Base-by-base conservation (phyloP, 2,797 vertebrate genomes). In the Acanthurus lineatus region DNA sequence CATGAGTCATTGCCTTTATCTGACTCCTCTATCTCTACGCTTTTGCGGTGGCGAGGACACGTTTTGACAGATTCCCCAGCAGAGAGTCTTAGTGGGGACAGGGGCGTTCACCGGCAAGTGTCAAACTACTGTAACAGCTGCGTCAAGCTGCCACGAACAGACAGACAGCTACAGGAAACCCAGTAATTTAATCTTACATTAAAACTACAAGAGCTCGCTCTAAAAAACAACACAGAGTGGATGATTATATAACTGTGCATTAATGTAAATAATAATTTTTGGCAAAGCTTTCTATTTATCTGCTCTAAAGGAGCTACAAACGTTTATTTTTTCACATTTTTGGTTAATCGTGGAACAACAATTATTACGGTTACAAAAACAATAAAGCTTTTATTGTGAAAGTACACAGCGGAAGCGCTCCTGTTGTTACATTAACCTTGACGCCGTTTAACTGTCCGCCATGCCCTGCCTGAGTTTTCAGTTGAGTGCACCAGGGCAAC, bases 61-160 rank as follows among this genome's bases (percentile, higher is more conserved):
- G 83, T 88, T 91, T 86, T 92, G 92, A 93, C 91, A 93, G 90
- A 91, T 93, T 91, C 84, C 85, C 83, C 83, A 89, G 83, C 86
- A 86, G 77, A 79, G 76, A 77, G 82, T 89, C 88, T 86, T 62
- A 44, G 71, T 49, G 70, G 77, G 65, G 53, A 81, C 84, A 92
- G 92, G 92, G 94, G 94, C 92, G 94, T 94, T 91, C 84, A 89
- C 92, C 84, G 69, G 59, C 71, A 90, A 92, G 89, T 94, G 94
- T 93, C 92, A 94, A 92, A 91, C 87, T 35, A 35, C 32, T 35
- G 32, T 51, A 47, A 63, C 59, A 38, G 60, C 47, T 32, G 44
- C 42, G 74, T 89, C 54, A 92, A 91, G 58, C 0, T 4, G 0
- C 3, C 64, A 9, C 1, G 1, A 2, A 22, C 0, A 19, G 0